Percentiles rank a stretch among this genome's conserved stretches.
Evolutionary conservation across 1,140 invertebrate species (phyloP).

Genomic region (Caenorhabditis tropicalis): DNA sequence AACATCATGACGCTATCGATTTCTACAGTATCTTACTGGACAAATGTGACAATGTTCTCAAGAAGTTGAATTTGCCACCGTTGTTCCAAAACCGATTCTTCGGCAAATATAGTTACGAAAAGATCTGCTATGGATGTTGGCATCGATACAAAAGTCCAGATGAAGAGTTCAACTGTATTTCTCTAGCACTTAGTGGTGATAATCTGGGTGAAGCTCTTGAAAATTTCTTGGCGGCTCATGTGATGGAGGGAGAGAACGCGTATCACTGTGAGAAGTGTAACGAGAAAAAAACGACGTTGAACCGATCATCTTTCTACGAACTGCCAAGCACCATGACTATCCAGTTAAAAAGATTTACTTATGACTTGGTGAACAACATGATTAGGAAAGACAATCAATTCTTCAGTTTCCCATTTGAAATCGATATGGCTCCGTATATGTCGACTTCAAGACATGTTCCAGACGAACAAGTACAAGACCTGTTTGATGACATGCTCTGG

Average conservation of each 20-base stretch:
- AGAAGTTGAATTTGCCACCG: background rate
- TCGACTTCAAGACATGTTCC: constrained; percentile 12
- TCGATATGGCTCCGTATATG: constrained; percentile 34
- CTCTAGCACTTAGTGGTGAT: background rate
- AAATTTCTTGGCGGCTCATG: constrained; percentile 9
- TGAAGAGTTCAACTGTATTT: constrained; percentile 22
- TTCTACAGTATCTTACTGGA: constrained; percentile 23
- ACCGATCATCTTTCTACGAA: background rate
- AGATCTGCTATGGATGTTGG: constrained; percentile 35
- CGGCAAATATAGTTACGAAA: constrained; percentile 30
- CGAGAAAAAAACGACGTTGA: constrained; percentile 34
- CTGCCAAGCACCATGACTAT: constrained; percentile 15
- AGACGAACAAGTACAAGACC: constrained; percentile 16
- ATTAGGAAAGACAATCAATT: constrained; percentile 29
- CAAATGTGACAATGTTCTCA: constrained; percentile 20
- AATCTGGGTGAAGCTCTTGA: background rate
- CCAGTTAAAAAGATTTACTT: constrained; percentile 13
- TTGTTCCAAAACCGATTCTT: constrained; percentile 27
- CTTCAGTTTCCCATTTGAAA: constrained; percentile 25
- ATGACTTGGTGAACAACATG: constrained; percentile 21
- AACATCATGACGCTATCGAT: constrained; percentile 29
- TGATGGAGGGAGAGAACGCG: constrained; percentile 22
- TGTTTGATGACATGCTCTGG: constrained; percentile 1
- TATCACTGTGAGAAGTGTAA: constrained; percentile 36
- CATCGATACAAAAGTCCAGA: constrained; percentile 30